Conservation (phyloP, 92 coral and sea anemone species). For the Porites lobata region DNA sequence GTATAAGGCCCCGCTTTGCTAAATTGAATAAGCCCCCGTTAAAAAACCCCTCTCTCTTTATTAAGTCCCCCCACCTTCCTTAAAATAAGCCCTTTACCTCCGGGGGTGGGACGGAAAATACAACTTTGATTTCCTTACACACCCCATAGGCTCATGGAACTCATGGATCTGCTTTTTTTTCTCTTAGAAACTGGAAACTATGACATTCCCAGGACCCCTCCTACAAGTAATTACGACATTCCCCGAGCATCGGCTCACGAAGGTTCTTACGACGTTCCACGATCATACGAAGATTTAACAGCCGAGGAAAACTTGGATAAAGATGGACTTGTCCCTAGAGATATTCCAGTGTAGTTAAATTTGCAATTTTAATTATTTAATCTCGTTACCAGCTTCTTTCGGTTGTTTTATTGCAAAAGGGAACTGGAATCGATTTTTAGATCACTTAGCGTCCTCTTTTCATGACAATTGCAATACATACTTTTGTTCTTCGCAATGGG, state of each 20-base stretch:
- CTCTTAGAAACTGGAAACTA: slow-evolving; percentile 75
- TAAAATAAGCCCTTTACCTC: no score
- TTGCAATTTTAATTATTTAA: not conserved
- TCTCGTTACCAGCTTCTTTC: not conserved
- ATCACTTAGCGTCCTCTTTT: not conserved
- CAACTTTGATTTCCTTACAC: not conserved
- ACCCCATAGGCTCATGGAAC: no score
- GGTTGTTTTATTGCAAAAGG: not conserved
- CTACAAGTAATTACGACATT: slow-evolving; percentile 66
- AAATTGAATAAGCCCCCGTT: no score
- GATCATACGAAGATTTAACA: slow-evolving; percentile 30
- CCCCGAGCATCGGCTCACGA: slow-evolving; percentile 52
- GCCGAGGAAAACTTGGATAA: slow-evolving; percentile 8
- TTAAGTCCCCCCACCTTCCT: no score
- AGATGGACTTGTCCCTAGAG: not conserved
- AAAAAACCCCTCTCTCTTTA: no score
- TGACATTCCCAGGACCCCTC: slow-evolving; percentile 72
- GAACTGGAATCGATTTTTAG: not conserved
- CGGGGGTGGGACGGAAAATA: no score
- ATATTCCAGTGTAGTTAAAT: slow-evolving; percentile 2
- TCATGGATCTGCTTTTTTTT: not conserved
- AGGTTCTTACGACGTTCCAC: slow-evolving; percentile 63
- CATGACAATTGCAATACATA: not conserved
- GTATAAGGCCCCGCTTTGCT: no score
- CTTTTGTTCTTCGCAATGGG: not conserved